Conservation (phyloP, 2,113 vertebrate genomes). For the Micromys minutus region DNA sequence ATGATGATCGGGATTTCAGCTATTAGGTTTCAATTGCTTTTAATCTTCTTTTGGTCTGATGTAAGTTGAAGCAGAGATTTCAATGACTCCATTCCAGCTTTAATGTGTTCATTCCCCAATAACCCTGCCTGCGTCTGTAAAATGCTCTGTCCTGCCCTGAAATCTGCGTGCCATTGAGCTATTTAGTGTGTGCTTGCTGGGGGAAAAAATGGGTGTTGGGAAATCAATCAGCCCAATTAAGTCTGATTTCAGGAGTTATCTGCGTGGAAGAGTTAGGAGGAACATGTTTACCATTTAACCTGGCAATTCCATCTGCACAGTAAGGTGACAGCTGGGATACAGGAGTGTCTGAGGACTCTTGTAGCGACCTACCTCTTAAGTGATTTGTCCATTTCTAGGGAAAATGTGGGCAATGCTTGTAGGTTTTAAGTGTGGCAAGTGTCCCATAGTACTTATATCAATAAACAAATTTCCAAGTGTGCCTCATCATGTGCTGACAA, state of each 20-base stretch:
- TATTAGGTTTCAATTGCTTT: background rate
- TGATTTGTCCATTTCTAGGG: background rate
- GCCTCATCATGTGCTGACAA: background rate
- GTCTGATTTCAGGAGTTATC: background rate
- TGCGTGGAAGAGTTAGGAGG: background rate
- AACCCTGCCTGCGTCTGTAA: background rate
- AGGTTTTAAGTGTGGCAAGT: background rate
- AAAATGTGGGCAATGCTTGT: background rate
- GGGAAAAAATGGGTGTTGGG: background rate
- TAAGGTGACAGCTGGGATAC: background rate
- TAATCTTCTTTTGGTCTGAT: background rate
- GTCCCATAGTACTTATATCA: background rate
- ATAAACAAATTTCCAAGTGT: background rate
- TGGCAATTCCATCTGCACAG: background rate
- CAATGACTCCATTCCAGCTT: background rate
- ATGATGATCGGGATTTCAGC: background rate
- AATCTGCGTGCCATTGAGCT: background rate
- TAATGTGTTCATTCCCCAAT: background rate
- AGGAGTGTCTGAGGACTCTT: background rate
- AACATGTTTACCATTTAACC: background rate
- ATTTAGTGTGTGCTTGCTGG: background rate
- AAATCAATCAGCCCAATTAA: background rate
- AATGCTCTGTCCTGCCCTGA: background rate
- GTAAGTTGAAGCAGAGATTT: background rate
- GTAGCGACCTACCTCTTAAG: background rate